phyloP scores from a whole-genome alignment of 2,888 invertebrate genomes.

The Cremastinae sp. region DNA sequence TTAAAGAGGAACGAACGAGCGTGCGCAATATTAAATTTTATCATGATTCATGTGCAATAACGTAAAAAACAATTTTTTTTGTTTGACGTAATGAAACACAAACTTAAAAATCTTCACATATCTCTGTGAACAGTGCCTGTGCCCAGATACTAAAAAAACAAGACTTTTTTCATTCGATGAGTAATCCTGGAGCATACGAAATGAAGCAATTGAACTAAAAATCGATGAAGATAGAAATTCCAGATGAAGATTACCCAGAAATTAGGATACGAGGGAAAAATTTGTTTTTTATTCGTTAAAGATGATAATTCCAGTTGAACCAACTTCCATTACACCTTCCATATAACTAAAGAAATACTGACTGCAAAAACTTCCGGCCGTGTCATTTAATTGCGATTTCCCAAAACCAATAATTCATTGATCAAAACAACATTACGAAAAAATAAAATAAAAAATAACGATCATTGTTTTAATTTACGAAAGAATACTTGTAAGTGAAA shows the following conservation, averaged over 20 bases:
- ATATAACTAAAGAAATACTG: conserved; percentile 41
- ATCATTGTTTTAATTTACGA: no score
- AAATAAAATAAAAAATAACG: conserved; percentile 5
- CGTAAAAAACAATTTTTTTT: conserved; percentile 38
- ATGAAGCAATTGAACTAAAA: conserved; percentile 38
- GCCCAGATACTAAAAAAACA: conserved; percentile 73
- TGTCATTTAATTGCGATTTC: conserved; percentile 32
- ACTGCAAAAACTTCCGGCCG: conserved; percentile 4
- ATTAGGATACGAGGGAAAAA: conserved; percentile 1
- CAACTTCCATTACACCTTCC: conserved; percentile 42
- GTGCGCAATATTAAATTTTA: conserved; percentile 16
- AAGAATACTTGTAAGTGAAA: no score
- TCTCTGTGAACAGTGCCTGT: conserved; percentile 78
- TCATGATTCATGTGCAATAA: conserved; percentile 38
- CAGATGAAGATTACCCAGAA: conserved; percentile 19
- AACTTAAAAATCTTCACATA: no score
- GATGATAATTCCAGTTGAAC: conserved; percentile 35
- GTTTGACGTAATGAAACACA: no score
- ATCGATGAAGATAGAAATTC: conserved; percentile 39
- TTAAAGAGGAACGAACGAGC: conserved; percentile 17
- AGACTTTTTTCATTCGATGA: conserved; percentile 59
- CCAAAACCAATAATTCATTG: no score
- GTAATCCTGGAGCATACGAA: conserved; percentile 28
- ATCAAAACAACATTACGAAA: no score
- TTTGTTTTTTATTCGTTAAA: conserved; percentile 33